Percentiles rank a stretch among this genome's conserved stretches.
phyloP scores from a whole-genome alignment of 1,140 invertebrate genomes.

The Matsumurasca onukii region DNA sequence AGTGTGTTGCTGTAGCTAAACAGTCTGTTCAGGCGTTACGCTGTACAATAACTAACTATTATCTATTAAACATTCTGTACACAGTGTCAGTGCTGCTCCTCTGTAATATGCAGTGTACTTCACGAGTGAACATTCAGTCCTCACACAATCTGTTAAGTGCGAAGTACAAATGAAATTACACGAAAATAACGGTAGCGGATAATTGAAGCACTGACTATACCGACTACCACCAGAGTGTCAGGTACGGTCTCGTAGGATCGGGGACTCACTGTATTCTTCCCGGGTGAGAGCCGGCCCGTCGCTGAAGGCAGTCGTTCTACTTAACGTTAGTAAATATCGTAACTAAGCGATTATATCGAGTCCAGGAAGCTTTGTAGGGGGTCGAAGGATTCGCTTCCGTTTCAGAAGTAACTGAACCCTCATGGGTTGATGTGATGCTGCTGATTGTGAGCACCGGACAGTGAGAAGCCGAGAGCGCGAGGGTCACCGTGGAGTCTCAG shows the following conservation, averaged over 20 bases:
- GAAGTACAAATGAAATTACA: slow-evolving; percentile 21
- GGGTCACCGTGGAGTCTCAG: slow-evolving; percentile 71
- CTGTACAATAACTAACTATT: slow-evolving; percentile 30
- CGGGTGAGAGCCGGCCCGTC: too few species aligned
- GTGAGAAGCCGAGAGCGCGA: slow-evolving; percentile 62
- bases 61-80: slow-evolving; percentile 25
- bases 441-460: slow-evolving; percentile 44
- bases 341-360: slow-evolving; percentile 30
- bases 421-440: slow-evolving; percentile 44
- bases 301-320: background rate
- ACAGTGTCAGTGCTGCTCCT: slow-evolving; percentile 15
- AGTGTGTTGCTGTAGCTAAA: slow-evolving; percentile 13
- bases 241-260: too few species aligned
- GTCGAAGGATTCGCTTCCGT: slow-evolving; percentile 27
- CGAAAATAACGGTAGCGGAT: too few species aligned
- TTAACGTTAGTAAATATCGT: background rate
- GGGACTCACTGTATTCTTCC: too few species aligned
- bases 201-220: slow-evolving; percentile 19
- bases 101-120: slow-evolving; percentile 1
- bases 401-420: slow-evolving; percentile 42
- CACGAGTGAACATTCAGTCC: background rate
- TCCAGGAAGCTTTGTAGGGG: slow-evolving; percentile 33
- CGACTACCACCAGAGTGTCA: background rate
- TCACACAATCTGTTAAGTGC: background rate
- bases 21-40: slow-evolving; percentile 22